phyloP scores from a whole-genome alignment of 2,113 vertebrate genomes.

The Vireo altiloquus region DNA sequence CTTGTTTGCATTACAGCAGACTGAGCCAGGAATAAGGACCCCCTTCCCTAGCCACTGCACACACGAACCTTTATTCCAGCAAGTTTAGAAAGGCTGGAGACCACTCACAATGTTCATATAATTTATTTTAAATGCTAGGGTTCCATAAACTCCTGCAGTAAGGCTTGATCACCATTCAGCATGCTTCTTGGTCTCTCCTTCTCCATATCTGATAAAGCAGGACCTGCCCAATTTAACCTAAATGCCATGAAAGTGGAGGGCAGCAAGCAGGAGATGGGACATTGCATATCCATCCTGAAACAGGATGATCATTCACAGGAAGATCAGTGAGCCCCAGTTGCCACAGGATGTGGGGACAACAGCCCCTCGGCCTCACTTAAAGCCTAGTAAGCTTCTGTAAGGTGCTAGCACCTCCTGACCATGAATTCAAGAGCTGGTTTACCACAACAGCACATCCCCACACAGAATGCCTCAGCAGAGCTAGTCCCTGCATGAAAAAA shows the following conservation, averaged over 20 bases:
- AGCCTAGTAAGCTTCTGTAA: neutral
- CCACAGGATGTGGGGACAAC: accelerated
- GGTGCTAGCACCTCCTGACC: neutral
- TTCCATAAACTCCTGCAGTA: neutral
- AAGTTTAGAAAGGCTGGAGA: neutral
- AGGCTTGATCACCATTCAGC: neutral
- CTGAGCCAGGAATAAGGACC: neutral
- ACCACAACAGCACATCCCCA: neutral
- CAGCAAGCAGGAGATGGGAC: neutral
- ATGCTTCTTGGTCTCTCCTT: neutral
- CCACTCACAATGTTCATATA: accelerated
- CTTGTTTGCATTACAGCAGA: neutral
- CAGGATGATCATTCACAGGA: accelerated
- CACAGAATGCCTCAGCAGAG: neutral
- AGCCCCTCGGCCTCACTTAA: neutral
- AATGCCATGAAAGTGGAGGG: neutral
- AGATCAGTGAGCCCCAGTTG: neutral
- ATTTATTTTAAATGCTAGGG: neutral
- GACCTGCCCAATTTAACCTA: neutral
- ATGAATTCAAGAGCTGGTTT: neutral
- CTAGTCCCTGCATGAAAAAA: neutral
- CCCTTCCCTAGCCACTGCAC: neutral
- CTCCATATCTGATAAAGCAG: neutral
- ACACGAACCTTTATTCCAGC: neutral
- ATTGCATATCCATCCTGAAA: accelerated